Conservation (phyloP, 1,140 invertebrate genomes). For the Aphelenchoides fujianensis region DNA sequence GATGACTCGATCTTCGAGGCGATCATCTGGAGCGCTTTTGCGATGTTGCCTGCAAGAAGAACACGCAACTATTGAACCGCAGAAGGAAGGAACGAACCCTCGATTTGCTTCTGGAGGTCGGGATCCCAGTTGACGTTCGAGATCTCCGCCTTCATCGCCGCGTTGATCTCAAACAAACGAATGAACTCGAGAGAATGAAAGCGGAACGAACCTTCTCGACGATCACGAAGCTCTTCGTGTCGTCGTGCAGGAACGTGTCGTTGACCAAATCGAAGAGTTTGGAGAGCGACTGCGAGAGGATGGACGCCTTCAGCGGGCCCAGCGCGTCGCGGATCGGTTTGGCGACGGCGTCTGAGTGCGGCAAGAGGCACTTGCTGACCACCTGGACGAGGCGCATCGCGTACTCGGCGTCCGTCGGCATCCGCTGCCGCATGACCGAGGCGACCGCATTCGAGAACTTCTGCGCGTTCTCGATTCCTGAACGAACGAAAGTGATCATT, state of each 20-base stretch:
- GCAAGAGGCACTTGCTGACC: slow-evolving; percentile 41
- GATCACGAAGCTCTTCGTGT: slow-evolving; percentile 32
- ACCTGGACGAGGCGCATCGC: slow-evolving; percentile 50
- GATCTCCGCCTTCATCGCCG: slow-evolving; percentile 49
- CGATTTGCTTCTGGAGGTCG: slow-evolving; percentile 45
- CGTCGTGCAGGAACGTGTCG: slow-evolving; percentile 48
- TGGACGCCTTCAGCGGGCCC: slow-evolving; percentile 50
- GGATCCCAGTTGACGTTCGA: slow-evolving; percentile 49
- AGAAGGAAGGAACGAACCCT: slow-evolving; percentile 13
- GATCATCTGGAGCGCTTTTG: slow-evolving; percentile 44
- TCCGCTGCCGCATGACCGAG: slow-evolving; percentile 40
- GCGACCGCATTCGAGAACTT: slow-evolving; percentile 46
- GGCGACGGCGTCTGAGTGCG: slow-evolving; percentile 41
- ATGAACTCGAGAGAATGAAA: too few species aligned
- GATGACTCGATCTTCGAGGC: slow-evolving; percentile 45
- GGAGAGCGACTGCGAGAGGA: slow-evolving; percentile 50
- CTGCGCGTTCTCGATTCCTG: slow-evolving; percentile 48
- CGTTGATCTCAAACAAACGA: slow-evolving; percentile 39
- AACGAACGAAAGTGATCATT: too few species aligned
- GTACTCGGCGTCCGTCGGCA: slow-evolving; percentile 47
- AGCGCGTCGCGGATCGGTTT: slow-evolving; percentile 42
- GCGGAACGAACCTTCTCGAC: slow-evolving; percentile 51
- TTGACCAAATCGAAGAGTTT: slow-evolving; percentile 45
- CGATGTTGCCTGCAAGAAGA: slow-evolving; percentile 30
- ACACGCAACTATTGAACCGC: not conserved